Evolutionary conservation across 2,113 vertebrate species (phyloP).

Genomic region (Irena cyanogastra): DNA sequence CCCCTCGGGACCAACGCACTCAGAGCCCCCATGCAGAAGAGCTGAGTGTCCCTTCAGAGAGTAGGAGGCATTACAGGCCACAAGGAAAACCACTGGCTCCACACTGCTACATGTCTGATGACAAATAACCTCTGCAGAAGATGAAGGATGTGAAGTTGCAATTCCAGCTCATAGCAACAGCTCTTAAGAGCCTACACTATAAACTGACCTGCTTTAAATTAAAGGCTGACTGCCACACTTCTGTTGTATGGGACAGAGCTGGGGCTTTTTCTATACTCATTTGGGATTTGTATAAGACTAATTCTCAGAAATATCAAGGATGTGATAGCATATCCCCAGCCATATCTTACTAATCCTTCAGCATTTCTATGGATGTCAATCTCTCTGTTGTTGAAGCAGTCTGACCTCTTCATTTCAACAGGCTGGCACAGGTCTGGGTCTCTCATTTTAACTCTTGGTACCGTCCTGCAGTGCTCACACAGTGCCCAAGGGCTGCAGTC

Average conservation of each 20-base stretch:
- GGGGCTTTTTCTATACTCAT: not conserved
- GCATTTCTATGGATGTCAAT: not conserved
- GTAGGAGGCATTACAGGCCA: not conserved
- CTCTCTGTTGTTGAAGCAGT: not conserved
- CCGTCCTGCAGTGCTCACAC: not conserved
- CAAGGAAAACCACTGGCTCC: not conserved
- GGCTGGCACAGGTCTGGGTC: not conserved
- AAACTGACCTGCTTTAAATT: not conserved
- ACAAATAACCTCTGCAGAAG: conserved; percentile 4
- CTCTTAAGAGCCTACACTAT: not conserved
- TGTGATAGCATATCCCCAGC: not conserved
- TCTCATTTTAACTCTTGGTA: not conserved
- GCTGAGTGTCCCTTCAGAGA: not conserved
- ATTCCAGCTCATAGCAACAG: not conserved
- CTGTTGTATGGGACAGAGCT: not conserved
- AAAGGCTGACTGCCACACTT: not conserved
- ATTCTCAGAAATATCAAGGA: not conserved
- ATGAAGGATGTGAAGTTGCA: not conserved
- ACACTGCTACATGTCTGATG: not conserved
- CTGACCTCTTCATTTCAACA: not conserved
- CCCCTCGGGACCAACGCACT: rapidly evolving
- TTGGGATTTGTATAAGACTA: conserved; percentile 22
- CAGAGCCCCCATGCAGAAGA: not conserved
- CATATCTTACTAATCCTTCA: not conserved
- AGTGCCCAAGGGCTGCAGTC: not conserved